Evolutionary conservation across 2,113 vertebrate species (phyloP).

Genomic region (Myrmecophaga tridactyla): DNA sequence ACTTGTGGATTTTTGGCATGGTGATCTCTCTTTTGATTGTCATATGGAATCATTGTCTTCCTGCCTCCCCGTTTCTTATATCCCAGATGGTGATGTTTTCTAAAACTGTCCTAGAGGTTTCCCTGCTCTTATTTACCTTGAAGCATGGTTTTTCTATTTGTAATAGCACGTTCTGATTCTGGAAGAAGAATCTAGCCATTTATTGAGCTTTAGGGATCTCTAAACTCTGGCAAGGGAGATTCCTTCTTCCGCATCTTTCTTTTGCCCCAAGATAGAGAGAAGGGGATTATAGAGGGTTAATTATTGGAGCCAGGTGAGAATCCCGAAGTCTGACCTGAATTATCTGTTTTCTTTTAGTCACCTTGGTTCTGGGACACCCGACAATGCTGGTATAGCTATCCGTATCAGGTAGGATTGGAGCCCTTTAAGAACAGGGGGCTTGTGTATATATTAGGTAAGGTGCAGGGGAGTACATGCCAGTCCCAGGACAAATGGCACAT

Average conservation of each 20-base stretch:
- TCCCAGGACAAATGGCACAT: neutral
- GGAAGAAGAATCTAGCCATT: neutral
- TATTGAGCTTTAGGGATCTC: slow-evolving; percentile 23
- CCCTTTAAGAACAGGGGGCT: neutral
- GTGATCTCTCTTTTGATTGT: neutral
- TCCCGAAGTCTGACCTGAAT: slow-evolving; percentile 41
- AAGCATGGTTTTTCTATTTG: slow-evolving; percentile 14
- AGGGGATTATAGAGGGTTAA: neutral
- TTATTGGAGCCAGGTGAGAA: neutral
- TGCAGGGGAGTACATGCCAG: neutral
- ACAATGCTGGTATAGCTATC: slow-evolving; percentile 97
- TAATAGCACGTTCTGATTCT: neutral
- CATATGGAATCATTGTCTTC: slow-evolving; percentile 14
- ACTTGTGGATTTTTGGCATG: neutral
- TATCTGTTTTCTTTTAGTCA: slow-evolving; percentile 80
- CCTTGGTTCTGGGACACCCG: slow-evolving; percentile 97
- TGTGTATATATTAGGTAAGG: neutral
- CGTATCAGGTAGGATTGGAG: slow-evolving; percentile 90
- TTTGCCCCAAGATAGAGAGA: neutral
- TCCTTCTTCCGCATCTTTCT: slow-evolving; percentile 2
- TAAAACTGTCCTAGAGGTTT: neutral
- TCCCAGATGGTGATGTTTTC: neutral
- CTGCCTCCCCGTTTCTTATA: neutral
- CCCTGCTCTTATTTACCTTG: neutral
- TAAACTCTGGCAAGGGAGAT: neutral